Evolutionary conservation across 2,113 vertebrate species (phyloP), one percentile per base, ranked within the genome.

Genomic region (Percina caprodes): DNA sequence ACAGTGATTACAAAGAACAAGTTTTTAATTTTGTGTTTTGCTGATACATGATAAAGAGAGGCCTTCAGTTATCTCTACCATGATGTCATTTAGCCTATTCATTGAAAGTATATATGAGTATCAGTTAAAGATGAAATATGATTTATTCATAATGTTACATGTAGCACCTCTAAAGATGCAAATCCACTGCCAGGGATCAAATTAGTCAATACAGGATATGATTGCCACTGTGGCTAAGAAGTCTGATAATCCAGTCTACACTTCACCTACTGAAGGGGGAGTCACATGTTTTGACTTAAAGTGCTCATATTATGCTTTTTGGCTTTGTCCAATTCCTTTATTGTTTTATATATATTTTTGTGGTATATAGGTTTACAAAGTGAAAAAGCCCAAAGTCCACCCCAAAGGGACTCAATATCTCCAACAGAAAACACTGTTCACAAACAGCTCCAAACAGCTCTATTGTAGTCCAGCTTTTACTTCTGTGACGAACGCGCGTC

Each of bases 11-110:
- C 13, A 46, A 21, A 61, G 45, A 77, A 39, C 21, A 3, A 78
- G 15, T n/a, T 26, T 15, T 66, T 51, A 5, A 69, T 59, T 80
- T 51, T 65, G 15, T 69, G 62, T 51, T 77, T 55, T 69, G 52
- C 11, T 73, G 16, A 62, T 71, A 21, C 11, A 5, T 49, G 16
- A 6, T 35, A 51, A 52, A 23, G 58, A 63, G n/a, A 60, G 3
- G 35, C 7, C 49, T 56, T 67, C 18, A 16, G 2, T 61, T 16
- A 9, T 21, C 15, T 46, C 7, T 2, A 33, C 7, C 8, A 26
- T 11, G 2, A 1, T 48, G 11, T 18, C 4, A 54, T 60, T 26
- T 13, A 48, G 35, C 39, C 24, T 51, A 51, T 39, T 69, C 10
- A 18, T 56, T 73, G 5, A 8, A 49, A 12, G 10, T 26, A 52